Base-by-base conservation (phyloP, 2,797 vertebrate species). In the Calcarius lapponicus region DNA sequence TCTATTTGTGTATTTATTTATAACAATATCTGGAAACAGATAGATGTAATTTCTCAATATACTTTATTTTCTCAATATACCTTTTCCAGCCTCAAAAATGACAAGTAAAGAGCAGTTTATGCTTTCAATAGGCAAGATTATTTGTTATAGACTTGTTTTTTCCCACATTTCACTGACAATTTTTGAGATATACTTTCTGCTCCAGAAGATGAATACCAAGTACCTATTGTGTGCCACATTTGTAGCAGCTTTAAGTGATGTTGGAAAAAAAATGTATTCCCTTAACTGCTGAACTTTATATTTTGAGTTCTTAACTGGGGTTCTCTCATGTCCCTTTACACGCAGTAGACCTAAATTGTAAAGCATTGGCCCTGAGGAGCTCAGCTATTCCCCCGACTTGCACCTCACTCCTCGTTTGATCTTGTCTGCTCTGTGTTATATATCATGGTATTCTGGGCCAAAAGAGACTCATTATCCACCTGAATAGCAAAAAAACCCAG, bases 381-480 rank as follows among this genome's bases (percentile, higher is more conserved):
- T 84, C 73, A 84, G 67, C 58, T 78, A 75, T 81, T 79, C 75
- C 73, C 54, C 66, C 9, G 12, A 34, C 66, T 66, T 84, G 60
- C 40, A 69, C 29, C 92, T 86, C 58, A 62, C 32, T 86, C 62
- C 54, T 66, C 50, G 62, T 34, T 69, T 81, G 57, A 79, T 95
- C 80, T 61, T 61, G 31, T 61, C 73, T 86, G 76, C n/a, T 73
- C 60, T 53, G 36, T 2, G 1, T 80, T 93, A 91, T 93, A 25
- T 66, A 86, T 92, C 86, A 92, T 56, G 28, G 71, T 75, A 12
- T 56, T 91, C 91, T 89, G 51, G 73, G 90, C 90, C 95, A 97
- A 81, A 94, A 91, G 90, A 95, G 94, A 96, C 94, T 95, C 93
- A 80, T 95, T 95, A 96, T 95, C 93, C 72, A 72, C 82, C 90